phyloP scores from a whole-genome alignment of 2,888 invertebrate genomes.

The Vesta saturnalis region DNA sequence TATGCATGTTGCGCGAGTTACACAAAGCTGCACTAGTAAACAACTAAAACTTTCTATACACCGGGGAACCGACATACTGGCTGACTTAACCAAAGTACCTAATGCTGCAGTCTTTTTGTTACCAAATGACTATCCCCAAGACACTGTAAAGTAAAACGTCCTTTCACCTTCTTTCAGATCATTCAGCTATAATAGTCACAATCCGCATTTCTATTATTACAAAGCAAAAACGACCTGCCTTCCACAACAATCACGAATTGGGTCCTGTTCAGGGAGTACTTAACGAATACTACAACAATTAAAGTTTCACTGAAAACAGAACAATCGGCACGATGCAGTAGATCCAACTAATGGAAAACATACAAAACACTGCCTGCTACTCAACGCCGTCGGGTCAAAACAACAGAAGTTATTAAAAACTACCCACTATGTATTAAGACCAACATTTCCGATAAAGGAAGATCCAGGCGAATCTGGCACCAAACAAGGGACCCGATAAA shows the following conservation, averaged over 20 bases:
- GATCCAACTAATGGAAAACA: not conserved
- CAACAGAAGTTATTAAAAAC: no score
- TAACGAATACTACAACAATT: no score
- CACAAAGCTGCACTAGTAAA: no score
- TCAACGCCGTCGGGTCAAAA: no score
- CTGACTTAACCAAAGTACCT: not conserved
- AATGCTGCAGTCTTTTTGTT: not conserved
- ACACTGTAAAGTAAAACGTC: not conserved
- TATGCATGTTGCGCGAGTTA: no score
- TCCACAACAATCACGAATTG: constrained; percentile 30
- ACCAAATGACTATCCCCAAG: not conserved
- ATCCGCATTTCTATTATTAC: not conserved
- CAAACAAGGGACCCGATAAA: no score
- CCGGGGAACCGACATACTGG: not conserved
- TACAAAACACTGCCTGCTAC: not conserved
- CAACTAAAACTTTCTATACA: no score
- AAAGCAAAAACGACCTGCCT: not conserved
- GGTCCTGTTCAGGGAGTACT: constrained; percentile 27
- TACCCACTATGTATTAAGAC: not conserved
- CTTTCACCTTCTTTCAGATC: not conserved
- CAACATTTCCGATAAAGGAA: not conserved
- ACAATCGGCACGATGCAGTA: not conserved
- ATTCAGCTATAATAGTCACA: not conserved
- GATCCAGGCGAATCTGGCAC: not conserved
- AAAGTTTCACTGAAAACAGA: constrained; percentile 18